Evolutionary conservation across 2,797 vertebrate species (phyloP), one percentile per base, ranked within the genome.

Genomic region (Sciurus vulgaris): DNA sequence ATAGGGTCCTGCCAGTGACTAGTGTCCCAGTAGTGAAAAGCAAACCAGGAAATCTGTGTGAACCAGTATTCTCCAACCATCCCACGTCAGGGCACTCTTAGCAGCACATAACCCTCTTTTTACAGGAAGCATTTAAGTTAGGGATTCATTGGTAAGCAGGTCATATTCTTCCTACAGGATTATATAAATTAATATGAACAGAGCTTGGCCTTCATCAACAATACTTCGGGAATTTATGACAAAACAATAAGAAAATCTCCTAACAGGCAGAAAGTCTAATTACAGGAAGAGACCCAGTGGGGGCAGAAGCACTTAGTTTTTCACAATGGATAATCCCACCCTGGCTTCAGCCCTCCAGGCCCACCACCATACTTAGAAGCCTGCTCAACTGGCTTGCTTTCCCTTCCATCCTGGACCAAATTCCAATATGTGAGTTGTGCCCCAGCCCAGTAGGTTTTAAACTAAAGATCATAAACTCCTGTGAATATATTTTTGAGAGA

Each of bases 81-180:
- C 70, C 56, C 38, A 18, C 0, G 0, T 18, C 18, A 10, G 41
- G 15, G 28, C 9, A 3, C 6, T n/a, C 56, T 26, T 9, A 22
- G 7, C 17, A 35, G 38, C 38, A 24, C 35, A 65, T 13, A 35
- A 14, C 30, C 12, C 35, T 77, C 33, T 72, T 56, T 87, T 41
- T 35, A 77, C 8, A 10, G 18, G 51, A 41, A 41, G 51, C 18
- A 12, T 1, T 7, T 24, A 63, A 56, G 7, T 17, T 17, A 24
- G 56, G 51, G 8, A 30, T 61, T 30, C 67, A 14, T 3, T 7
- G n/a, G 15, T 49, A n/a, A n/a, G 47, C 70, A 61, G 30, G 69
- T 28, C 35, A 44, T 61, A 8, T 44, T 14, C 12, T 44, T 61
- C 49, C 41, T 26, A 13, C 7, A 54, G n/a, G 83, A 67, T 33